These are phyloP conservation scores for Philonicus albiceps DNA, from an alignment of 2,888 invertebrate species.

Conservation along the genomic window DNA sequence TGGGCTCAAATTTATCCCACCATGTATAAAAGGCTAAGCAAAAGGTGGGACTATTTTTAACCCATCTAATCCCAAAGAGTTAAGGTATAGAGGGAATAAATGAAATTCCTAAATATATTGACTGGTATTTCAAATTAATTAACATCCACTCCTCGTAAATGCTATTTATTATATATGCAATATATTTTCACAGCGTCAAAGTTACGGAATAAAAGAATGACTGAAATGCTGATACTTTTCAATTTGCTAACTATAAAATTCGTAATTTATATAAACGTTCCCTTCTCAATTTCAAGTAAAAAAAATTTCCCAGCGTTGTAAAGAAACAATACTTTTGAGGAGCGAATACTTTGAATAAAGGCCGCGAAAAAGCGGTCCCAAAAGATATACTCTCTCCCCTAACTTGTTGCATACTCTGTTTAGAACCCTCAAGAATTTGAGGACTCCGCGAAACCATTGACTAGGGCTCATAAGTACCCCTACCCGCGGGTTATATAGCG, in stretches of 20 bases:
- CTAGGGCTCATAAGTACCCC: neutral
- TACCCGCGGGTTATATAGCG: neutral
- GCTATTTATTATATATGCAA: neutral
- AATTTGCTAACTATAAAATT: neutral
- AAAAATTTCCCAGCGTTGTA: neutral
- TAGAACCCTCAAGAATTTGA: slow-evolving; percentile 5
- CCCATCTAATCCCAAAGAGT: no score
- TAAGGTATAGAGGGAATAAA: no score
- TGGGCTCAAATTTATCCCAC: no score
- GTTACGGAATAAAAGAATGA: neutral
- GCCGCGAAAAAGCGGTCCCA: neutral
- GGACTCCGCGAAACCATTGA: slow-evolving; percentile 8
- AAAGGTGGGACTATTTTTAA: no score
- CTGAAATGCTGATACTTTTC: neutral
- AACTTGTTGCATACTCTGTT: slow-evolving; percentile 9
- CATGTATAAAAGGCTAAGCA: no score
- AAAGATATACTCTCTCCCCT: neutral
- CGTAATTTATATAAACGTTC: neutral
- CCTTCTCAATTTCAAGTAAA: neutral
- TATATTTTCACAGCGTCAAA: neutral
- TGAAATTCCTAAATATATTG: no score
- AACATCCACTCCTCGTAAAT: no score
- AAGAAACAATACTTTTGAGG: neutral
- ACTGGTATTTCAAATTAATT: no score
- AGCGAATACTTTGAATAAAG: neutral